Evolutionary conservation across 1,140 invertebrate genomes (phyloP).

Genomic region (Meloidogyne hapla): DNA sequence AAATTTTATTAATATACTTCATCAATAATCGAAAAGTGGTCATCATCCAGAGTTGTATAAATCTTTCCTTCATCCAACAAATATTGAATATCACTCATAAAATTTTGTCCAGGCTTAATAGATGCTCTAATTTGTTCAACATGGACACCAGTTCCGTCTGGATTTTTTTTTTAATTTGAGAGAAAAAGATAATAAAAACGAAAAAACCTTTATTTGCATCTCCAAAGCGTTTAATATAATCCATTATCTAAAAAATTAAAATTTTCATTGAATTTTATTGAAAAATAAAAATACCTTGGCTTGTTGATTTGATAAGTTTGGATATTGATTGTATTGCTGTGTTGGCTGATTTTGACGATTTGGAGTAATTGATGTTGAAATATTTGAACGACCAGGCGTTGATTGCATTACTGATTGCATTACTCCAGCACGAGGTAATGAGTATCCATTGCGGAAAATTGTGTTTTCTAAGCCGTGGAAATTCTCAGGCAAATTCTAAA

Average conservation of each 20-base stretch:
- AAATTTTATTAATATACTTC: background rate
- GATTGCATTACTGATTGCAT: background rate
- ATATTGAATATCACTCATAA: background rate
- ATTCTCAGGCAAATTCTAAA: background rate
- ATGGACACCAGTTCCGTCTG: background rate
- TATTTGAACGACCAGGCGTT: background rate
- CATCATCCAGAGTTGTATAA: slow-evolving; percentile 12
- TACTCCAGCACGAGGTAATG: background rate
- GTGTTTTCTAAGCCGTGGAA: background rate
- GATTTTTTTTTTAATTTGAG: background rate
- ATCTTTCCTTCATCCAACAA: slow-evolving; percentile 5
- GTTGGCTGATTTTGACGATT: background rate
- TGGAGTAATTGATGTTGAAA: slow-evolving; percentile 1
- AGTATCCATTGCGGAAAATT: background rate
- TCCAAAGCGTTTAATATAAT: background rate
- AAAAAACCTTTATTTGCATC: background rate
- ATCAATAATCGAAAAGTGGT: background rate
- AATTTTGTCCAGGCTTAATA: background rate
- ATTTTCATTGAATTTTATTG: background rate
- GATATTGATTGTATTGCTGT: background rate
- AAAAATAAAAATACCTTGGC: background rate
- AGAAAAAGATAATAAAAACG: too few species aligned
- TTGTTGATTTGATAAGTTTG: background rate
- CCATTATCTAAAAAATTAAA: background rate
- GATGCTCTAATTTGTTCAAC: background rate